Base-by-base conservation (phyloP, 2,113 vertebrate species). In the Chamaetylas fuelleborni region DNA sequence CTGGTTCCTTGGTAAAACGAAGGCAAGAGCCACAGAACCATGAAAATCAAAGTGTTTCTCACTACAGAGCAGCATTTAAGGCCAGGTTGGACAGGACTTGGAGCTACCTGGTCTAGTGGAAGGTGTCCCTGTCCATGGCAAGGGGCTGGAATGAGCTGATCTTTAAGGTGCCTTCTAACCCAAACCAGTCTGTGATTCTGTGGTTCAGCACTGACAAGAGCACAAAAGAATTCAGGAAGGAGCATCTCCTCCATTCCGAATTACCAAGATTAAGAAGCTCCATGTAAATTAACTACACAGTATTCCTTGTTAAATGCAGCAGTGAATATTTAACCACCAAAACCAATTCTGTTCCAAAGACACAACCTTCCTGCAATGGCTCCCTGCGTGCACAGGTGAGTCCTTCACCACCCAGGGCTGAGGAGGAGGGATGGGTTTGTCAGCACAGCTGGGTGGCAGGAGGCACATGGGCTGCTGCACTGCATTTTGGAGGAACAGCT, bases 301-400 rank as follows among this genome's bases (percentile, higher is more conserved):
- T 19, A 78, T 28, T 65, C 36, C 28, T 65, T 29, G 22, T 40
- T 67, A 81, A 74, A 70, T 2, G 9, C 38, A 62, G 33, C 9
- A 7, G n/a, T 11, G 58, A 1, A 1, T 78, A 81, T 67, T 67
- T 28, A 81, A 51, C 48, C 47, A 34, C 36, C 11, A 12, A 36
- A 69, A 33, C 10, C 15, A 85, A 40, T 20, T 53, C 57, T 42
- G 28, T 28, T 34, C 33, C 31, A 71, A 42, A 85, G 60, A 58
- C 14, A 70, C 33, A 56, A 28, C 50, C 19, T 65, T 56, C 45
- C 7, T 56, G 34, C 50, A 60, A 43, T 1, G 0, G 6, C 7
- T 20, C 31, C 62, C n/a, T 16, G 9, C 0, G 0, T 28, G 48
- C 45, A 14, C 0, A 5, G 38, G 24, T 3, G 29, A 60, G 29